Conservation (phyloP, 2,888 invertebrate species). For the Chorisops tibialis region DNA sequence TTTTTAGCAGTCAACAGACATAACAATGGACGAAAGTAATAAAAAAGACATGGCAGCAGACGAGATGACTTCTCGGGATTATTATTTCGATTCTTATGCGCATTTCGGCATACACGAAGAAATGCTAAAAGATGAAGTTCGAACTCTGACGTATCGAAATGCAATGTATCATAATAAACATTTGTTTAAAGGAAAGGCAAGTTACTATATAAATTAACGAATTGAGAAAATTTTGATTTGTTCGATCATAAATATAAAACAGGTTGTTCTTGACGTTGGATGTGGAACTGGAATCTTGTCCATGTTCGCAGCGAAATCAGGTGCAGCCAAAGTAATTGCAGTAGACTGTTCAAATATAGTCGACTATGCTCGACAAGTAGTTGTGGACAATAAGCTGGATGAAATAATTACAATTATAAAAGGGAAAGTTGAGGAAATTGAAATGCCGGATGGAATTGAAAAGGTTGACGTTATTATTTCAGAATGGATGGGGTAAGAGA, state of each 20-base stretch:
- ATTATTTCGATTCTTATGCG: constrained; percentile 99
- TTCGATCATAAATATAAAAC: not conserved
- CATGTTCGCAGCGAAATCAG: constrained; percentile 99
- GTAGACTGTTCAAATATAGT: constrained; percentile 99
- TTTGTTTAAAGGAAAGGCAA: constrained; percentile 82
- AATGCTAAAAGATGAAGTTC: constrained; percentile 99
- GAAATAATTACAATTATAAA: constrained; percentile 80
- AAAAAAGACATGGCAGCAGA: constrained; percentile 55
- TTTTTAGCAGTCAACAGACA: too few relatives aligned
- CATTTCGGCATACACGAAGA: constrained; percentile 99
- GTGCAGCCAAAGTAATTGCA: constrained; percentile 91
- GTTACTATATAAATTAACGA: constrained; percentile 33
- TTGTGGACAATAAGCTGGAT: constrained; percentile 78
- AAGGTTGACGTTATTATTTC: constrained; percentile 91
- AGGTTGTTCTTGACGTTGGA: constrained; percentile 93
- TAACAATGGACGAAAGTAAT: constrained; percentile 9
- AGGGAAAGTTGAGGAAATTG: constrained; percentile 93
- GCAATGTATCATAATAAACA: constrained; percentile 99
- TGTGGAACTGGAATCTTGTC: constrained; percentile 98
- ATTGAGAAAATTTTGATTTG: not conserved
- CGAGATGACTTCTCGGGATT: constrained; percentile 99
- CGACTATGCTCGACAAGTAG: constrained; percentile 93
- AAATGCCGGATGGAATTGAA: constrained; percentile 81
- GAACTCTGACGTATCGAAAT: constrained; percentile 96
- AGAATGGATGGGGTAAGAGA: constrained; percentile 77